Base-by-base conservation (phyloP, 2,113 vertebrate species). In the Triplophysa tibetana region DNA sequence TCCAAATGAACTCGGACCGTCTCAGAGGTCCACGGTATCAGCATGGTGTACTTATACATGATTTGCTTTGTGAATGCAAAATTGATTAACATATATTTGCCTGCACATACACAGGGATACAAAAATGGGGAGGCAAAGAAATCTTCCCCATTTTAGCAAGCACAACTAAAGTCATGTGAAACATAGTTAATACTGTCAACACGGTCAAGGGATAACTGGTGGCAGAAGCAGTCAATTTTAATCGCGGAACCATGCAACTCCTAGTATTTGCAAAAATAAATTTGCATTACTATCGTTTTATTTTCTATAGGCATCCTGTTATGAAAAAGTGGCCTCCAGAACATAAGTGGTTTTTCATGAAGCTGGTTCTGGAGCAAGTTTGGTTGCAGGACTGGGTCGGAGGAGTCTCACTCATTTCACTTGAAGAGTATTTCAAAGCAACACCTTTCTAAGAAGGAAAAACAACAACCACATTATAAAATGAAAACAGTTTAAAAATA, bases 341-440 rank as follows among this genome's bases (percentile, higher is more conserved):
- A 81, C 91, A 92, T 78, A 89, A 92, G 24, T 93, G 91, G 89
- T 92, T 93, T 83, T 92, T 93, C 83, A 91, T 93, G 91, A 93
- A 92, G 85, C 84, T 93, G 74, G 88, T 91, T 66, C 64, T 93
- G 81, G 84, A 90, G 75, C 90, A 91, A 74, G 88, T 92, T 21
- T 93, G 91, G 90, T 87, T 93, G 50, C 92, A 93, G 84, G 87
- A 92, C 84, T 93, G 91, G 91, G 4, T 86, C 1, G 90, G 91
- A 45, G 90, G 91, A 19, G 74, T 86, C 19, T 85, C 76, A 4
- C 63, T 91, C 60, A 83, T 92, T 80, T 84, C 89, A 0, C 73
- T 93, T 78, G 90, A 93, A 62, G 91, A 93, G 45, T 93, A 93
- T 84, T 92, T 91, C 58, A 92, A 89, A 88, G 90, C 91, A 10